These are phyloP conservation scores for Pseudeuparius sepicola DNA, from an alignment of 2,888 invertebrate genomes.

Conservation along the genomic window DNA sequence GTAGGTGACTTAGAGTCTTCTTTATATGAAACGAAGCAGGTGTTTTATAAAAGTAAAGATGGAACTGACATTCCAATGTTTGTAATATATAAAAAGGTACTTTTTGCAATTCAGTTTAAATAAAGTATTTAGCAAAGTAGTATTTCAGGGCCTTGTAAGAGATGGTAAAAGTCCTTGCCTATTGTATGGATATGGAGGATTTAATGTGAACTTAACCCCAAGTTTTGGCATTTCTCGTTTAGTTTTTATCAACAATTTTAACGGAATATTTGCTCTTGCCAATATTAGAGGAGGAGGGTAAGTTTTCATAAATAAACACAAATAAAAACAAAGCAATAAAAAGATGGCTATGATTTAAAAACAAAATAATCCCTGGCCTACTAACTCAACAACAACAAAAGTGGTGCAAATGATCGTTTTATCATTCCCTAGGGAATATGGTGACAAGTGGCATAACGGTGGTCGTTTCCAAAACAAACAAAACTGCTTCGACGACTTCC, in stretches of 20 bases:
- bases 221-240: conserved; percentile 79
- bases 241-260: conserved; percentile 80
- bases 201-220: conserved; percentile 87
- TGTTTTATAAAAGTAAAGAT: conserved; percentile 89
- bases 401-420: no score
- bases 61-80: conserved; percentile 95
- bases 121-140: no score
- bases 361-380: no score
- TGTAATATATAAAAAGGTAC: conserved; percentile 70
- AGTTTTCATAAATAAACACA: conserved; percentile 29
- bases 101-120: no score
- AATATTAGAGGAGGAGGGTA: conserved; percentile 96
- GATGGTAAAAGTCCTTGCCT: conserved; percentile 74
- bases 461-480: conserved; percentile 89
- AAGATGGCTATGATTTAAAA: no score
- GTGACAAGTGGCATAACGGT: conserved; percentile 93
- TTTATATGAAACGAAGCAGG: conserved; percentile 74
- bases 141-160: conserved; percentile 47
- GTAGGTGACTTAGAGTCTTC: conserved; percentile 72
- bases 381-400: no score
- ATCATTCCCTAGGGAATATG: conserved; percentile 76
- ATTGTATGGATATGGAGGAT: conserved; percentile 95
- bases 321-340: conserved; percentile 1
- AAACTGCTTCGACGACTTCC: conserved; percentile 96
- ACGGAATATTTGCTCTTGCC: conserved; percentile 82